A percentile compares a stretch with the other conserved stretches of the same genome.
These are phyloP conservation scores for Cremastinae sp. DNA, from an alignment of 2,888 invertebrate species.

Conservation along the genomic window DNA sequence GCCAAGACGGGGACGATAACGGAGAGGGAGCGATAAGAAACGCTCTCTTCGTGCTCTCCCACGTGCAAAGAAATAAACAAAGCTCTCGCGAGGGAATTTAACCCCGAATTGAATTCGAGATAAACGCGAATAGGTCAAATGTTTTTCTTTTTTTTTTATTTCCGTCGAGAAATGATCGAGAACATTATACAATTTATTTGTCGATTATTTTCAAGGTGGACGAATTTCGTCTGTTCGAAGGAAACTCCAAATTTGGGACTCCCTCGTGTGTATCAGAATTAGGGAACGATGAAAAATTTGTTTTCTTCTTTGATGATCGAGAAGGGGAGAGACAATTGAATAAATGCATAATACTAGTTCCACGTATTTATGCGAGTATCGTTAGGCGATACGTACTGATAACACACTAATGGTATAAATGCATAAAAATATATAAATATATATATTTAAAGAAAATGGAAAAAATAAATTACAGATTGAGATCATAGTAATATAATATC, in stretches of 20 bases:
- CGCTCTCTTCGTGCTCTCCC: neutral
- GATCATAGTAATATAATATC: conserved; percentile 38
- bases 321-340: conserved; percentile 1
- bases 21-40: conserved; percentile 34
- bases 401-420: conserved; percentile 11
- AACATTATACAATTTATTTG: too few relatives aligned
- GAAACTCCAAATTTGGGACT: conserved; percentile 10
- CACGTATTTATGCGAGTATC: conserved; percentile 39
- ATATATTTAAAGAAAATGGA: too few relatives aligned
- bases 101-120: too few relatives aligned
- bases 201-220: too few relatives aligned
- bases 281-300: neutral
- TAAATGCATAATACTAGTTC: conserved; percentile 32
- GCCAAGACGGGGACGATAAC: neutral
- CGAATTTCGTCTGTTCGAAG: too few relatives aligned
- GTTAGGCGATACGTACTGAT: conserved; percentile 39
- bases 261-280: neutral
- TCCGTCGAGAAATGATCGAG: too few relatives aligned
- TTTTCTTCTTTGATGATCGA: neutral
- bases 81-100: neutral
- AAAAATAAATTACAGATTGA: conserved; percentile 14
- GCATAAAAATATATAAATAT: conserved; percentile 7
- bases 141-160: too few relatives aligned
- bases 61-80: conserved; percentile 1
- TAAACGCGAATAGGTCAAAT: too few relatives aligned